These are phyloP conservation scores for Parazoanthus atlanticus DNA, from an alignment of 92 coral and sea anemone species.

Conservation along the genomic window DNA sequence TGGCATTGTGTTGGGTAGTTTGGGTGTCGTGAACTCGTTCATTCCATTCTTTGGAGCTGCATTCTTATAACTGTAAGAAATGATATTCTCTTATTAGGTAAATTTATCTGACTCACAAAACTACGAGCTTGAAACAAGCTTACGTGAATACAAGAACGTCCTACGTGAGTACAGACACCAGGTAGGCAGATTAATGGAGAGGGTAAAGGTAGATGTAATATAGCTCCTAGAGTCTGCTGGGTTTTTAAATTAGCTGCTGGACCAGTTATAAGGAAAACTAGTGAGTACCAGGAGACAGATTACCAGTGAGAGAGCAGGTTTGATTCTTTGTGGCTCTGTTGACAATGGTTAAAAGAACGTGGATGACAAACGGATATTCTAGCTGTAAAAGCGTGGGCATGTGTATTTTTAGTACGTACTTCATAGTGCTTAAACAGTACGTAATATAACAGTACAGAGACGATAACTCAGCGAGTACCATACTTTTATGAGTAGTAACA, in stretches of 20 bases:
- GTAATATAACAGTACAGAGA: too few species aligned
- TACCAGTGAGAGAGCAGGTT: neutral
- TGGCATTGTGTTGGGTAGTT: too few species aligned
- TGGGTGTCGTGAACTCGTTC: neutral
- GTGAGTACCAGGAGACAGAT: neutral
- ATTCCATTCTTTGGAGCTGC: neutral
- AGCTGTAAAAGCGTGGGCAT: too few species aligned
- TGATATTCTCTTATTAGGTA: slow-evolving; percentile 5
- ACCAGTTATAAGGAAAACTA: neutral
- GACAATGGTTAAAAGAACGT: neutral
- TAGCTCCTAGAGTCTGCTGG: neutral
- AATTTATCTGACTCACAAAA: slow-evolving; percentile 30
- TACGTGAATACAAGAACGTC: slow-evolving; percentile 25
- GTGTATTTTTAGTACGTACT: too few species aligned
- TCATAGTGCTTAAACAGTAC: too few species aligned
- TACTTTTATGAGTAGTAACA: too few species aligned
- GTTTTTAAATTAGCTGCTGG: neutral
- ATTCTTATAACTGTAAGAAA: neutral
- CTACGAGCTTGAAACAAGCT: slow-evolving; percentile 34
- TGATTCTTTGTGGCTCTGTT: neutral
- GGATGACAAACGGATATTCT: too few species aligned
- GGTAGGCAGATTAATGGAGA: slow-evolving; percentile 27
- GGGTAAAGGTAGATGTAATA: neutral
- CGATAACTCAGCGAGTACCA: too few species aligned
- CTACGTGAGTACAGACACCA: slow-evolving; percentile 43